Conservation (phyloP, 2,888 invertebrate species). For the Heliconius charithonia region DNA sequence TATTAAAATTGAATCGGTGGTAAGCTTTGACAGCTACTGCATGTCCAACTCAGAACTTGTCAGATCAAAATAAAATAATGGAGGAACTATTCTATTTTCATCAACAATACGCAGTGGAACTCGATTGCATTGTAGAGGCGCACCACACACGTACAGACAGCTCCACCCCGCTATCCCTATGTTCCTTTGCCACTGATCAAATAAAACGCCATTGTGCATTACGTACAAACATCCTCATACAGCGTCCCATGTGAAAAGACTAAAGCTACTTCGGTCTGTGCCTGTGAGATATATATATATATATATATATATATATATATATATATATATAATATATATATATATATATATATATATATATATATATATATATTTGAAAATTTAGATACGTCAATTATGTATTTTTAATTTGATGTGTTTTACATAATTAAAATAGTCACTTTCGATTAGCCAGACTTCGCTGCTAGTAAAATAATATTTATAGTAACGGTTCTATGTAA, state of each 20-base stretch:
- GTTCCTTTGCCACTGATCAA: constrained; percentile 32
- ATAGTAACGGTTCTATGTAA: constrained; percentile 5
- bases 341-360: too few species aligned
- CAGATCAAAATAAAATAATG: background rate
- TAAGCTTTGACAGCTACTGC: background rate
- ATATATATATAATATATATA: background rate
- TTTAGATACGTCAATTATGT: background rate
- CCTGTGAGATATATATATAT: background rate
- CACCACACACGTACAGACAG: constrained; percentile 5
- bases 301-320: too few species aligned
- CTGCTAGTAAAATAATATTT: background rate
- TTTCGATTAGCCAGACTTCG: background rate
- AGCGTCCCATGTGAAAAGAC: constrained; percentile 27
- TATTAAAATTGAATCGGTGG: constrained; percentile 1
- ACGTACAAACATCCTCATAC: constrained; percentile 24
- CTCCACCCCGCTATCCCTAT: constrained; percentile 18
- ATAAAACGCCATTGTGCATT: constrained; percentile 35
- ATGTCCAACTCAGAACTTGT: background rate
- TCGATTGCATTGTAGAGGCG: constrained; percentile 25
- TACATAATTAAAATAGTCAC: background rate
- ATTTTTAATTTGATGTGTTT: background rate
- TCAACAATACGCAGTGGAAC: constrained; percentile 30
- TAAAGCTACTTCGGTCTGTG: constrained; percentile 2
- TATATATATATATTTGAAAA: background rate
- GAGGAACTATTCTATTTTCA: constrained; percentile 20